These are phyloP conservation scores for Aphelocoma coerulescens DNA, from an alignment of 2,113 vertebrate genomes.

Conservation along the genomic window DNA sequence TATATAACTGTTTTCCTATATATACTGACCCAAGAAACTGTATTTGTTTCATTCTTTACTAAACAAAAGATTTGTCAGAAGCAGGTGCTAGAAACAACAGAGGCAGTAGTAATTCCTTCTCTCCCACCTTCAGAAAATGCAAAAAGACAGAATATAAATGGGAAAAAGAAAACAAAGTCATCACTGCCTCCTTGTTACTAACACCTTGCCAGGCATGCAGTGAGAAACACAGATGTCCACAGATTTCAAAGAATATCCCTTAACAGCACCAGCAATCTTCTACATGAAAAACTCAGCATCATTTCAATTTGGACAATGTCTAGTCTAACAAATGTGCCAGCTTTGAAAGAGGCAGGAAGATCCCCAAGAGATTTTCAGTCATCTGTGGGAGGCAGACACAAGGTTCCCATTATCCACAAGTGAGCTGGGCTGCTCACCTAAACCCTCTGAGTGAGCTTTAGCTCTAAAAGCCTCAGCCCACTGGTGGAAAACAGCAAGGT, in stretches of 20 bases:
- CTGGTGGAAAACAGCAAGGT: background rate
- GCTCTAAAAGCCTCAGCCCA: background rate
- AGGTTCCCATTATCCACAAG: background rate
- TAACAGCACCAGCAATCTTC: background rate
- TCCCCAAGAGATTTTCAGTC: background rate
- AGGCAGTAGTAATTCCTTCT: background rate
- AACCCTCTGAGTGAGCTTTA: background rate
- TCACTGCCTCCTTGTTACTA: background rate
- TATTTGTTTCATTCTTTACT: background rate
- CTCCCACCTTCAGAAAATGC: background rate
- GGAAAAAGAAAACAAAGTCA: background rate
- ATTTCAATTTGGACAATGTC: background rate
- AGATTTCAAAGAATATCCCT: background rate
- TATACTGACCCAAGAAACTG: background rate
- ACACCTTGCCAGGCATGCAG: background rate
- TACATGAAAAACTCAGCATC: background rate
- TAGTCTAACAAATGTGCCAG: background rate
- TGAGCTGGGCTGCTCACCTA: background rate
- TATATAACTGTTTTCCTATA: background rate
- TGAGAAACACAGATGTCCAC: background rate
- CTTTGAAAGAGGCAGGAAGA: background rate
- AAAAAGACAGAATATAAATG: background rate
- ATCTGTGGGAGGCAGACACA: background rate
- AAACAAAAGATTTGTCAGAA: background rate
- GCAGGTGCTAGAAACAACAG: background rate